Evolutionary conservation across 2,113 vertebrate species (phyloP), one percentile per base, ranked within the genome.

Genomic region (Sapayoa aenigma): DNA sequence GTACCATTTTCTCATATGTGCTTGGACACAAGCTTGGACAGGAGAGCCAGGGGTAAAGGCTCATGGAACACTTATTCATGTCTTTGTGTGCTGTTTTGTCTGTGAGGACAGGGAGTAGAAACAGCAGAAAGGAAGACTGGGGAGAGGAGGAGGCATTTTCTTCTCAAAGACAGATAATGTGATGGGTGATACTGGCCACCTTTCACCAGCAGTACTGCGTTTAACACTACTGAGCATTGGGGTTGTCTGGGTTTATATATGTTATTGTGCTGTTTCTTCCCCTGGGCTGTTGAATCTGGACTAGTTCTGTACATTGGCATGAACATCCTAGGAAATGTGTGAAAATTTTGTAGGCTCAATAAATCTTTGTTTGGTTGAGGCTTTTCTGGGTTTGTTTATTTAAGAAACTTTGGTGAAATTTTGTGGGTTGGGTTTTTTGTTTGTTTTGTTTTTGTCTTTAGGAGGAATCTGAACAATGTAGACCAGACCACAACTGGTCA

Each of bases 51-150:
- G 9, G 22, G 19, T 7, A 22, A 52, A 46, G 52, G 22, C 14
- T 71, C 1, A 0, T 42, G 31, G n/a, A 7, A 5, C 1, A 0
- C 17, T 82, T 76, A 10, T 22, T 59, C 12, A 5, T 58, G 58
- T 31, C 25, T 86, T 58, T 58, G 27, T 47, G 33, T 44, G 42
- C 58, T n/a, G 16, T 69, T 82, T 63, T 33, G 47, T 18, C 49
- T 6, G 12, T 21, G 37, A 35, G 35, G 18, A 41, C 14, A 52
- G 63, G 31, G 39, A 68, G 20, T 31, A 52, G 30, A 25, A 81
- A 16, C 56, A 46, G 46, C 7, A 9, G 55, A 77, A 86, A 76
- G 67, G n/a, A 66, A 81, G 41, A 47, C 20, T 11, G 8, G 46
- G 18, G 42, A 7, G 46, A 19, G 20, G 21, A 10, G 46, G 46